Evolutionary conservation across 1,140 invertebrate species (phyloP).

Genomic region (Papilio machaon): DNA sequence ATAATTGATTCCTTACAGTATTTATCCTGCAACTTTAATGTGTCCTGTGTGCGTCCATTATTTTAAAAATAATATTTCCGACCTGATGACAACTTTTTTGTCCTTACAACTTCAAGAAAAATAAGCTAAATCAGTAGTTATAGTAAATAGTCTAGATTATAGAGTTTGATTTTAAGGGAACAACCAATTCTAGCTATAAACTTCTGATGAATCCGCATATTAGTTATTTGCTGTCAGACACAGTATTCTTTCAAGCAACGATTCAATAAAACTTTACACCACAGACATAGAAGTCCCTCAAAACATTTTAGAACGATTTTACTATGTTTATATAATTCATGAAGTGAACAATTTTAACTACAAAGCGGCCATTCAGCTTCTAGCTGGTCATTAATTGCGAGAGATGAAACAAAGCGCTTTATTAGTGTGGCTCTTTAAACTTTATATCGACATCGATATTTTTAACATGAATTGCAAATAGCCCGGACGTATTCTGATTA

Average conservation of each 20-base stretch:
- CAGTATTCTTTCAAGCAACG: neutral
- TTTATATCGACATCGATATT: conserved; percentile 62
- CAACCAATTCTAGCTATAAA: neutral
- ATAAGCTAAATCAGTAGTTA: too few species aligned
- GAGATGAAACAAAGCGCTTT: conserved; percentile 73
- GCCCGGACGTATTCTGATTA: conserved; percentile 6
- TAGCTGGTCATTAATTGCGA: conserved; percentile 76
- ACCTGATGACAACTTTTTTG: too few species aligned
- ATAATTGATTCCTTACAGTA: too few species aligned
- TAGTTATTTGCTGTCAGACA: neutral
- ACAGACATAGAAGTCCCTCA: neutral
- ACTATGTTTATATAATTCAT: conserved; percentile 64
- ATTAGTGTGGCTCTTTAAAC: conserved; percentile 47
- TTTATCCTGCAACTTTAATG: too few species aligned
- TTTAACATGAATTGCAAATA: conserved; percentile 39
- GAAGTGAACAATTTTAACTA: conserved; percentile 73
- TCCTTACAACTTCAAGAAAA: too few species aligned
- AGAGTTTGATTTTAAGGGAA: neutral
- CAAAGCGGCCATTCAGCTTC: conserved; percentile 74
- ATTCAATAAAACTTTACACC: conserved; percentile 7
- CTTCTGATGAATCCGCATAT: neutral
- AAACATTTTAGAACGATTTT: conserved; percentile 48
- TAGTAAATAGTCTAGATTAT: too few species aligned
- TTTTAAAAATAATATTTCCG: too few species aligned
- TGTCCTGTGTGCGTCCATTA: too few species aligned